Evolutionary conservation across 2,113 vertebrate species (phyloP), one percentile per base, ranked within the genome.

Genomic region (Sphaerodactylus townsendi): DNA sequence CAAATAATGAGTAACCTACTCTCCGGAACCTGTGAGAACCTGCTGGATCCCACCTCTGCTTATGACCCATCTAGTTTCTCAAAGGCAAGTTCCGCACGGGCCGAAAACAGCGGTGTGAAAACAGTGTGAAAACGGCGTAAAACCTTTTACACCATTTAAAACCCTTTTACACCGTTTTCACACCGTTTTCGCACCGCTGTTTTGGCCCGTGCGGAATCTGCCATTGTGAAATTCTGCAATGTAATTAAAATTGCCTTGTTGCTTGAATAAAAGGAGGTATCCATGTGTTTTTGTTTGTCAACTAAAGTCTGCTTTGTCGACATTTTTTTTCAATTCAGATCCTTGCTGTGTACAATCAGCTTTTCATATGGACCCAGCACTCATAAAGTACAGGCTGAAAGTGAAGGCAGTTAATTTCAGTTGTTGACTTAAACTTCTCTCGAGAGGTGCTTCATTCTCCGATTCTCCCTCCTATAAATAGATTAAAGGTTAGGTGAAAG

Each of bases 371-470:
- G 80, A 86, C 69, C 44, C 88, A 88, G 92, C 76, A 75, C 75
- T 85, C 92, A 81, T 87, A 89, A 84, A 56, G 48, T 77, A n/a
- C 50, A 90, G 88, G 88, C 92, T 91, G 82, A 90, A 95, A 96
- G 92, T 94, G 93, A 96, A 95, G 89, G 95, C 95, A 96, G 96
- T 96, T 96, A 95, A 96, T 96, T 96, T 96, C 93, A 95, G 95
- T 96, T 97, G 96, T 95, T 97, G 96, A 97, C 95, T 97, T 96
- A 95, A 97, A 95, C 93, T 94, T 41, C 89, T 93, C 91, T 93
- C 93, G 92, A 95, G 94, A 96, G 94, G 89, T 94, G 94, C 92
- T 96, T 95, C 87, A 95, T 96, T 96, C 95, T 94, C 85, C 33
- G 80, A 92, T 92, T 95, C 90, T 93, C 95, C 92, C 89, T 91